phyloP scores from a whole-genome alignment of 2,888 invertebrate species.

The Lordiphosa andalusiaca region DNA sequence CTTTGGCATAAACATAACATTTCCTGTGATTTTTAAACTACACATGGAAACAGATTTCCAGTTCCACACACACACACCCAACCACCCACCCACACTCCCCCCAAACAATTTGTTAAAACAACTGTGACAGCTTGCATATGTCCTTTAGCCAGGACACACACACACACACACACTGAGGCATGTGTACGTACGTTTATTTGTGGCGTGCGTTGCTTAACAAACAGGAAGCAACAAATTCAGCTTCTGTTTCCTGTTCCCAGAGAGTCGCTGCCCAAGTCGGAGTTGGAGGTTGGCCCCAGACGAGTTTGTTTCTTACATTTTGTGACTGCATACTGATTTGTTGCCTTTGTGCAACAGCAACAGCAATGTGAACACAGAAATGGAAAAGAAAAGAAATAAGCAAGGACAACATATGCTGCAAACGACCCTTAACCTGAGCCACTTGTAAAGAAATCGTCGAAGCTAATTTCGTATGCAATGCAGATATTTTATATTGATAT shows the following conservation, averaged over 20 bases:
- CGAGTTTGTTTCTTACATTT: conserved; percentile 52
- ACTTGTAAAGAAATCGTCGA: conserved; percentile 27
- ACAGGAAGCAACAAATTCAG: conserved; percentile 75
- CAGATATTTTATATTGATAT: conserved; percentile 66
- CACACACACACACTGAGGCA: conserved; percentile 13
- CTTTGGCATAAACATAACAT: conserved; percentile 14
- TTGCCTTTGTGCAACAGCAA: conserved; percentile 64
- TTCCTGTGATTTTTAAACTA: conserved; percentile 15
- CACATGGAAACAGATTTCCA: conserved; percentile 11
- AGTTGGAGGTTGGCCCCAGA: conserved; percentile 14
- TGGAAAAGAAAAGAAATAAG: conserved; percentile 30
- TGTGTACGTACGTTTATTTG: conserved; percentile 50
- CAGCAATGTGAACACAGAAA: conserved; percentile 26
- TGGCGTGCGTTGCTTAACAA: conserved; percentile 74
- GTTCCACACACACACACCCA: conserved; percentile 11
- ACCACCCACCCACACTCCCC: conserved; percentile 17
- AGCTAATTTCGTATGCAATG: conserved; percentile 63
- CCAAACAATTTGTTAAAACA: conserved; percentile 73
- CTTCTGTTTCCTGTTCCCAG: conserved; percentile 64
- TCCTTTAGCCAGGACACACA: conserved; percentile 49
- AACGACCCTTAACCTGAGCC: conserved; percentile 68
- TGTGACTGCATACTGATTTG: conserved; percentile 76
- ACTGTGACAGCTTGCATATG: conserved; percentile 76
- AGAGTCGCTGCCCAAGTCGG: neutral
- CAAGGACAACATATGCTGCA: conserved; percentile 59